Evolutionary conservation across 1,140 invertebrate genomes (phyloP).

Genomic region (Pomacea maculata): DNA sequence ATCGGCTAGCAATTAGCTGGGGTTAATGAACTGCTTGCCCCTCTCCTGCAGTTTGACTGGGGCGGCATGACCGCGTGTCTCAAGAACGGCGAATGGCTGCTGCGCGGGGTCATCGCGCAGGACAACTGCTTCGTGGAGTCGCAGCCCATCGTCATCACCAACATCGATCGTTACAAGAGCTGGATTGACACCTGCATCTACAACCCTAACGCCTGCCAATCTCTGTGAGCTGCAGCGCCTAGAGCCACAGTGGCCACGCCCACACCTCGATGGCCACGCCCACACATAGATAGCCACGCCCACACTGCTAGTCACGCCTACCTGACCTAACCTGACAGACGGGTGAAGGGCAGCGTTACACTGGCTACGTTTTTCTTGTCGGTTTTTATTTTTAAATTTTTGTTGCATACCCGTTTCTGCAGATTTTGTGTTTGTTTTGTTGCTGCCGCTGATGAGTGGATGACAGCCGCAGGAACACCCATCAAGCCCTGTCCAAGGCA

Average conservation of each 20-base stretch:
- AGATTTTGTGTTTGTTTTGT: no score
- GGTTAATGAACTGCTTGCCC: background rate
- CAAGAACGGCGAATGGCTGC: background rate
- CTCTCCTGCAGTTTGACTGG: background rate
- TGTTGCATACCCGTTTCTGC: no score
- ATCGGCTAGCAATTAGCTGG: background rate
- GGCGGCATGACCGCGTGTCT: background rate
- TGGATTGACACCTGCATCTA: constrained; percentile 1
- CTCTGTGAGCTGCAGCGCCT: background rate
- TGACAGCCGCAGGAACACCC: no score
- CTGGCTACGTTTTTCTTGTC: no score
- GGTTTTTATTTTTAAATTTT: no score
- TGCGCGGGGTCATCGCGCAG: background rate
- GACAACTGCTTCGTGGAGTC: background rate
- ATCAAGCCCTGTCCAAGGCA: no score
- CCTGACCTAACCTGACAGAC: background rate
- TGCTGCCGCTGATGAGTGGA: no score
- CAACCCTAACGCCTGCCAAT: background rate
- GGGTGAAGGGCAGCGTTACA: no score
- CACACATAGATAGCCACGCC: background rate
- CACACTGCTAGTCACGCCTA: background rate
- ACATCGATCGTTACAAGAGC: background rate
- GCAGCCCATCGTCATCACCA: constrained; percentile 1
- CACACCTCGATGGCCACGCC: background rate
- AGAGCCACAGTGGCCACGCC: background rate